phyloP scores from a whole-genome alignment of 2,888 invertebrate genomes.

The Cheiracanthium punctorium region DNA sequence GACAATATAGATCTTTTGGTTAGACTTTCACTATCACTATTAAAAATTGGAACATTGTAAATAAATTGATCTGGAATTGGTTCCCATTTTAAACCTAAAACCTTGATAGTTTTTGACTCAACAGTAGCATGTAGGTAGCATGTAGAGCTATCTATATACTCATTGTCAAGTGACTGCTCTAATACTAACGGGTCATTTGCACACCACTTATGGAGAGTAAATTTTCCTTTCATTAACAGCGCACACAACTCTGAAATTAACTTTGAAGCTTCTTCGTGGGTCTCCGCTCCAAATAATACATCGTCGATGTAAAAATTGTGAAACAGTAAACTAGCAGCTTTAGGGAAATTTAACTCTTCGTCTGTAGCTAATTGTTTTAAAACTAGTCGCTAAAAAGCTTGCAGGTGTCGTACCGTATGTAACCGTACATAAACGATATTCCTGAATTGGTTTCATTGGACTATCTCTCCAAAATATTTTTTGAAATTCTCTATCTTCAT shows the following conservation, averaged over 20 bases:
- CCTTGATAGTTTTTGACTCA: conserved; percentile 8
- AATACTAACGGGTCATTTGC: not conserved
- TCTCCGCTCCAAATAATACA: not conserved
- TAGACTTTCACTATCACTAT: not conserved
- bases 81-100: not conserved
- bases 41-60: not conserved
- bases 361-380: too few species aligned
- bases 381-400: not conserved
- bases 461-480: conserved; percentile 12
- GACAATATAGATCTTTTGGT: conserved; percentile 3
- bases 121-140: not conserved
- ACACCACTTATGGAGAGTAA: conserved; percentile 17
- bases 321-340: not conserved
- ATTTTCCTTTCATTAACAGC: not conserved
- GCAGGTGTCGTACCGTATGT: not conserved
- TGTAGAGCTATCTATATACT: too few species aligned
- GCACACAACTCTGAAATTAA: not conserved
- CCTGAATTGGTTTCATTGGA: conserved; percentile 4
- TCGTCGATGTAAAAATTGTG: conserved; percentile 18
- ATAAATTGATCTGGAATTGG: not conserved
- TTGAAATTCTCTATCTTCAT: conserved; percentile 18
- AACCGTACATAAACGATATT: not conserved
- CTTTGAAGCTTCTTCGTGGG: not conserved
- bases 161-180: not conserved
- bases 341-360: not conserved